A percentile compares a stretch with the other conserved stretches of the same genome.
Evolutionary conservation across 2,113 vertebrate species (phyloP).

Genomic region (Climacteris rufus): DNA sequence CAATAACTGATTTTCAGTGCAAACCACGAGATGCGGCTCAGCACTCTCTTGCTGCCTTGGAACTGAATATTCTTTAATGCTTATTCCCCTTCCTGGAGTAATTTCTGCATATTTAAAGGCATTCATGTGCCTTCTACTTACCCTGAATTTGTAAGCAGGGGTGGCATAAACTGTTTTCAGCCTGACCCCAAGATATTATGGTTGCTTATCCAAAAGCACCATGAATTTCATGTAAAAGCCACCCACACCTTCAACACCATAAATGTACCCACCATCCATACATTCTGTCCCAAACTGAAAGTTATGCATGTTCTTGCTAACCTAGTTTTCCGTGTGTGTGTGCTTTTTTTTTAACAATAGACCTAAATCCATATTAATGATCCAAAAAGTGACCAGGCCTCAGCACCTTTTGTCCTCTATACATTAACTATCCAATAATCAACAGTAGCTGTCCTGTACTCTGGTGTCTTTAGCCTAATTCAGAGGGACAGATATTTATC

Average conservation of each 20-base stretch:
- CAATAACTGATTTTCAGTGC: background rate
- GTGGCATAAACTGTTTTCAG: background rate
- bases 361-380: slow-evolving; percentile 73
- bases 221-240: background rate
- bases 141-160: background rate
- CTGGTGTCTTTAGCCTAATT: slow-evolving; percentile 73
- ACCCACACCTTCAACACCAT: background rate
- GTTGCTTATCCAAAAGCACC: background rate
- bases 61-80: background rate
- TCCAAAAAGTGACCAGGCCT: slow-evolving; percentile 64
- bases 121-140: background rate
- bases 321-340: slow-evolving; percentile 67
- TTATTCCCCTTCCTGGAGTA: background rate
- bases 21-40: background rate
- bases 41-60: background rate
- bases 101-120: background rate
- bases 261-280: background rate
- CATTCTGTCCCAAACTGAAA: background rate
- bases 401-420: slow-evolving; percentile 75
- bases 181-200: background rate
- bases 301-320: slow-evolving; percentile 68
- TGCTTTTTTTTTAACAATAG: slow-evolving; percentile 73
- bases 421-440: slow-evolving; percentile 69
- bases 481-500: slow-evolving; percentile 76
- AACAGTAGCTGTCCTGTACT: slow-evolving; percentile 70